phyloP scores from a whole-genome alignment of 1,140 invertebrate species.

The Anoplolepis gracilipes region DNA sequence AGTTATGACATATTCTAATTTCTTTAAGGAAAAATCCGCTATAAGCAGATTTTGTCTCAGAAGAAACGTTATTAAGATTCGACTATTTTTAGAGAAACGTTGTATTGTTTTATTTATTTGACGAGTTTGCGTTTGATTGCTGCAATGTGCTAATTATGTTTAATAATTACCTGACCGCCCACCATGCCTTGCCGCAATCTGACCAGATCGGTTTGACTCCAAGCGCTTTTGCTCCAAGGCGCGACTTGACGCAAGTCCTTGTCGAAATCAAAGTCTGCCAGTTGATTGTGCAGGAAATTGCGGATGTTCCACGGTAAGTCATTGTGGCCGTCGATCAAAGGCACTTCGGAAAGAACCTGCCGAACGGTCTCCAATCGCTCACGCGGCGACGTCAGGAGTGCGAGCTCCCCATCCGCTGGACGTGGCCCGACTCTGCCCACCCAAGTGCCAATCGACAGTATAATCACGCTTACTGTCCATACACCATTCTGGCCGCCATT shows the following conservation, averaged over 20 bases:
- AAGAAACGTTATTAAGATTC: not conserved
- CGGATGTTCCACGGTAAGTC: constrained; percentile 94
- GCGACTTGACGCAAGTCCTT: constrained; percentile 89
- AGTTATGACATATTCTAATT: not conserved
- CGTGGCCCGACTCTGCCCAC: constrained; percentile 79
- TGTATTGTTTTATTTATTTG: not conserved
- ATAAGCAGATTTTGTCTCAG: not conserved
- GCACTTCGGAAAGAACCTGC: constrained; percentile 86
- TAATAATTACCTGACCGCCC: constrained; percentile 89
- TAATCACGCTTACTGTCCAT: constrained; percentile 76
- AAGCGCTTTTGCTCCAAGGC: constrained; percentile 92
- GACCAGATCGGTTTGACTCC: constrained; percentile 92
- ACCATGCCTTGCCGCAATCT: constrained; percentile 91
- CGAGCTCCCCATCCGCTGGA: constrained; percentile 78
- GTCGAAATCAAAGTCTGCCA: constrained; percentile 91
- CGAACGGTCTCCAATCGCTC: constrained; percentile 86
- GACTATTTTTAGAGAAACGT: not conserved
- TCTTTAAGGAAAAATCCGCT: not conserved
- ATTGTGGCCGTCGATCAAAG: constrained; percentile 91
- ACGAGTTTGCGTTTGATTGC: too few species aligned
- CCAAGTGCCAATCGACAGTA: constrained; percentile 79
- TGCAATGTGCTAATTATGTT: not conserved
- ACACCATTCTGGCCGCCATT: constrained; percentile 76
- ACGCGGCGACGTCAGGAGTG: constrained; percentile 74
- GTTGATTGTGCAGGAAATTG: constrained; percentile 92